Evolutionary conservation across 2,888 invertebrate species (phyloP).

Genomic region (Erebia ligea): DNA sequence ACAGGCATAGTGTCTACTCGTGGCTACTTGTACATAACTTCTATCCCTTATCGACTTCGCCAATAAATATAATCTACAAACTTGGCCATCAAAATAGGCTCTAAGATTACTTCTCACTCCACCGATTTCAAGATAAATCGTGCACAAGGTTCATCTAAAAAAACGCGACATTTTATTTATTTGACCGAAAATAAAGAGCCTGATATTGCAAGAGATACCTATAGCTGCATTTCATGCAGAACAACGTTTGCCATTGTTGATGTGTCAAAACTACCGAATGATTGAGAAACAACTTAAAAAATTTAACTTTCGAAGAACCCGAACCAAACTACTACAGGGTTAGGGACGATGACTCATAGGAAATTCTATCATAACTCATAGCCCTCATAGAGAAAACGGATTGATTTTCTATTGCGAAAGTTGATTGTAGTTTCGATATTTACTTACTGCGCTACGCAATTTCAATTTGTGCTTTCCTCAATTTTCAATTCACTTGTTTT

Average conservation of each 20-base stretch:
- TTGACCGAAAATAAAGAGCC: neutral
- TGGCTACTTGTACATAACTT: slow-evolving; percentile 1
- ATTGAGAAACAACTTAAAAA: neutral
- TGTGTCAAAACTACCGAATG: too few relatives aligned
- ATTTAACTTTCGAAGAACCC: neutral
- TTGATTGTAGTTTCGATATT: neutral
- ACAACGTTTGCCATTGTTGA: too few relatives aligned
- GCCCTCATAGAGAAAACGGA: neutral
- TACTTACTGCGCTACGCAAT: neutral
- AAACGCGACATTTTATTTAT: neutral
- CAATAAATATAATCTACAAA: neutral
- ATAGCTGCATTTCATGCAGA: neutral
- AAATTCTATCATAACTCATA: neutral
- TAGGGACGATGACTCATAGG: neutral
- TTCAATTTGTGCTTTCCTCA: neutral
- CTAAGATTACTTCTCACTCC: neutral
- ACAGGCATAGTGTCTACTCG: slow-evolving; percentile 6
- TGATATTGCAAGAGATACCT: neutral
- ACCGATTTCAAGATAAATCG: neutral
- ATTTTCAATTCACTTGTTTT: neutral
- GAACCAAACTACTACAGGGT: neutral
- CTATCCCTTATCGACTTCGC: neutral
- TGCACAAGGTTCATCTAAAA: neutral
- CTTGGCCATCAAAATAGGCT: neutral
- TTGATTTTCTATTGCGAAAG: neutral